Conservation (phyloP, 2,888 invertebrate species). For the Dascillus cervinus region DNA sequence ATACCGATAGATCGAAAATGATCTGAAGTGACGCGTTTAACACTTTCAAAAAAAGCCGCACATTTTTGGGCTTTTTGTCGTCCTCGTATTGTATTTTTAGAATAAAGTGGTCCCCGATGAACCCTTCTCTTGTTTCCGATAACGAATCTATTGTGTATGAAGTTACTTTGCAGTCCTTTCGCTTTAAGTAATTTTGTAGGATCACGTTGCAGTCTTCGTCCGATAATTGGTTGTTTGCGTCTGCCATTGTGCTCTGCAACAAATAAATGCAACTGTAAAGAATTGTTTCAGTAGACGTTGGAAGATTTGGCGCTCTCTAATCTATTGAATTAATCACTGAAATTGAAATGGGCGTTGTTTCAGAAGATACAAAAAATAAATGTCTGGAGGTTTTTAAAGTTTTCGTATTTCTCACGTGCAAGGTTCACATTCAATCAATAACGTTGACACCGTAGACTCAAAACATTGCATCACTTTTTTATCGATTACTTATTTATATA, state of each 20-base stretch:
- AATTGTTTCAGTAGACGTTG: too few species aligned
- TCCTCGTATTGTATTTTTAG: slow-evolving; percentile 15
- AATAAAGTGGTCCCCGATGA: slow-evolving; percentile 20
- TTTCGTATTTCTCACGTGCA: too few species aligned
- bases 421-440: too few species aligned
- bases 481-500: too few species aligned
- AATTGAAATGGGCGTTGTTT: too few species aligned
- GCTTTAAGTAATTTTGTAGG: slow-evolving; percentile 10
- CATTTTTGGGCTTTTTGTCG: slow-evolving; percentile 3
- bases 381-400: too few species aligned
- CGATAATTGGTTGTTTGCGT: slow-evolving; percentile 2
- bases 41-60: slow-evolving; percentile 11
- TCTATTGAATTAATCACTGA: too few species aligned
- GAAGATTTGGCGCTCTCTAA: too few species aligned
- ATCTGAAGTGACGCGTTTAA: slow-evolving; percentile 10
- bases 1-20: slow-evolving; percentile 11
- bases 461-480: too few species aligned
- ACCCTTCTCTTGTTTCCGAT: slow-evolving; percentile 18
- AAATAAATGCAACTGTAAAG: too few species aligned
- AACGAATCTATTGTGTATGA: slow-evolving; percentile 14
- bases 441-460: too few species aligned
- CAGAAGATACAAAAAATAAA: too few species aligned
- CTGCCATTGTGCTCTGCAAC: slow-evolving; percentile 3
- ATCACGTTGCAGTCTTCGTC: slow-evolving; percentile 15
- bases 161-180: slow-evolving; percentile 7